These are phyloP conservation scores for Limnephilus auricula DNA, from an alignment of 2,888 invertebrate species.

Conservation along the genomic window DNA sequence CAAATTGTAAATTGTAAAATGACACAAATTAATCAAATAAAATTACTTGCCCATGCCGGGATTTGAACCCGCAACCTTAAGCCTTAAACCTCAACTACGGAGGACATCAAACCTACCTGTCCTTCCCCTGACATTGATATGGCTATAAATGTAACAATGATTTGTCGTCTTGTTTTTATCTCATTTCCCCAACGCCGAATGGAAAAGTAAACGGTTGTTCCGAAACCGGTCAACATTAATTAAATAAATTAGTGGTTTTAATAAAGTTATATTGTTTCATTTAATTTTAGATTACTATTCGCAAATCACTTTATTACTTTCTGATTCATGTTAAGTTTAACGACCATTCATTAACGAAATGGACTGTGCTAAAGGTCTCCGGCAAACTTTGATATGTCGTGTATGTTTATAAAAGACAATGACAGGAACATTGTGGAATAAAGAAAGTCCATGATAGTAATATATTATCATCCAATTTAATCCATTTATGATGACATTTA, in stretches of 20 bases:
- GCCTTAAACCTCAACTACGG: too few relatives aligned
- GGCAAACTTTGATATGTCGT: neutral
- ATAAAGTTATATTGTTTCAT: too few relatives aligned
- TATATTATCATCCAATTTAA: neutral
- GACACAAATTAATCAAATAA: too few relatives aligned
- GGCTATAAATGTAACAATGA: too few relatives aligned
- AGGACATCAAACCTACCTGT: too few relatives aligned
- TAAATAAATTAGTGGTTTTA: too few relatives aligned
- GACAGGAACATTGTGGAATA: neutral
- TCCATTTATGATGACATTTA: neutral
- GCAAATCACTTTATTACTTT: neutral
- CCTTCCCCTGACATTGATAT: neutral
- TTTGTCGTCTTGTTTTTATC: too few relatives aligned
- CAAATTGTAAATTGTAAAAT: too few relatives aligned
- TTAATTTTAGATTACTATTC: neutral
- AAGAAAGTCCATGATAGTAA: neutral
- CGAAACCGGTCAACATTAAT: too few relatives aligned
- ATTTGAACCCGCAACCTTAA: too few relatives aligned
- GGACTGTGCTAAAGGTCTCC: neutral
- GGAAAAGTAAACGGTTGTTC: neutral
- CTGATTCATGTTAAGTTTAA: neutral
- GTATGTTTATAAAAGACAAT: neutral
- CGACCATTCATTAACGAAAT: neutral
- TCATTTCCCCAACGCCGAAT: neutral
- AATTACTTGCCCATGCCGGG: too few relatives aligned